Conservation (phyloP, 2,113 vertebrate genomes). For the Galemys pyrenaicus region DNA sequence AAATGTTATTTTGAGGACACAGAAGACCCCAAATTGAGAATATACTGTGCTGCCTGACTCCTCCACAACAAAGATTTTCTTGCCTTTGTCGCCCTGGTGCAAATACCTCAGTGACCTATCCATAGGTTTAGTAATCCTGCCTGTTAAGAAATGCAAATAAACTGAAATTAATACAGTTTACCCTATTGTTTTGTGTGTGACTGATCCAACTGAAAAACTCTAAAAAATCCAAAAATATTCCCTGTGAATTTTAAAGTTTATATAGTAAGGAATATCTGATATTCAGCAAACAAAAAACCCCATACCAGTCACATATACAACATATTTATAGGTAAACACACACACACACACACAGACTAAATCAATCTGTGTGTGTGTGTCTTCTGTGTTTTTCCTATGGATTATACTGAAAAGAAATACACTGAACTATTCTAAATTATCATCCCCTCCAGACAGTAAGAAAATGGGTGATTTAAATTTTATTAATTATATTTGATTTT, state of each 20-base stretch:
- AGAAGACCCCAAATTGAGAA: neutral
- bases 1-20: neutral
- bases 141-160: neutral
- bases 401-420: neutral
- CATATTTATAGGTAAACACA: neutral
- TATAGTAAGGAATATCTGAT: neutral
- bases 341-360: neutral
- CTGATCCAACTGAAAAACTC: neutral
- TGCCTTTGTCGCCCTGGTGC: neutral
- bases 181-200: neutral
- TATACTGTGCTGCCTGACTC: neutral
- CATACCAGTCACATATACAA: neutral
- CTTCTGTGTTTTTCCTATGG: neutral
- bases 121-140: neutral
- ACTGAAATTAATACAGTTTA: slow-evolving; percentile 1
- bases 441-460: neutral
- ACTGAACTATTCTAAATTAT: slow-evolving; percentile 20
- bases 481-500: slow-evolving; percentile 51
- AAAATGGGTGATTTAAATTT: slow-evolving; percentile 21
- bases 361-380: neutral
- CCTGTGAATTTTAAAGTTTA: neutral
- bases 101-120: neutral
- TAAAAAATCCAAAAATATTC: neutral
- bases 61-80: neutral
- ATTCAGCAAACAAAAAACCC: slow-evolving; percentile 23